Conservation (phyloP, 2,797 vertebrate species). For the Naso thynnoides region DNA sequence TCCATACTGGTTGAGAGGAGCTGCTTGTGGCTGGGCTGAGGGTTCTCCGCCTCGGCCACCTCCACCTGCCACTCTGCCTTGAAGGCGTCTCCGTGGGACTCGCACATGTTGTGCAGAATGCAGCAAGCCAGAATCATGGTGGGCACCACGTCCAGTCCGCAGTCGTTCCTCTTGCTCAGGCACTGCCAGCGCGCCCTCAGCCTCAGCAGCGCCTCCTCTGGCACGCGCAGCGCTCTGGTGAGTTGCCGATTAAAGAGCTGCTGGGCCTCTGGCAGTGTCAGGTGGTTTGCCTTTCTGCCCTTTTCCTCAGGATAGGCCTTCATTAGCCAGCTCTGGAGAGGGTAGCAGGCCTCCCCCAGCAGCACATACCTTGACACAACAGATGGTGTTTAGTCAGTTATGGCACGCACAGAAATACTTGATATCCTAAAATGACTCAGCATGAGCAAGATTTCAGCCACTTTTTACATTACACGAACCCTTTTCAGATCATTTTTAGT, state of each 20-base stretch:
- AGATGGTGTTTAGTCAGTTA: slow-evolving; percentile 14
- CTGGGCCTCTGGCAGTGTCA: slow-evolving; percentile 39
- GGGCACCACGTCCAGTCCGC: slow-evolving; percentile 82
- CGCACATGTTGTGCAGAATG: slow-evolving; percentile 84
- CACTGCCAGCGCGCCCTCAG: slow-evolving; percentile 84
- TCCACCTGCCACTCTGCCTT: slow-evolving; percentile 80
- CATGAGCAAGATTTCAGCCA: not conserved
- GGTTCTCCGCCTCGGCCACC: slow-evolving; percentile 75
- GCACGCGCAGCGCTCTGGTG: slow-evolving; percentile 57
- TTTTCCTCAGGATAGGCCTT: slow-evolving; percentile 72
- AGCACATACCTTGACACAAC: slow-evolving; percentile 76
- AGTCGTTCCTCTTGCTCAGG: slow-evolving; percentile 85
- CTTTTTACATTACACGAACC: no score
- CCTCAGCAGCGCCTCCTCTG: slow-evolving; percentile 77
- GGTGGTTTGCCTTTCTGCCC: slow-evolving; percentile 17
- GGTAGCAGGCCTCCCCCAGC: slow-evolving; percentile 82
- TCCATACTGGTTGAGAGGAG: slow-evolving; percentile 56
- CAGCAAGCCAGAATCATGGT: slow-evolving; percentile 84
- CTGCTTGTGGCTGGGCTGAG: slow-evolving; percentile 76
- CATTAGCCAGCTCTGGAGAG: slow-evolving; percentile 83
- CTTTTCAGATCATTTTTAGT: no score
- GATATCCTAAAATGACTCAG: not conserved
- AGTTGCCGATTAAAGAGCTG: slow-evolving; percentile 73
- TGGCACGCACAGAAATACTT: no score
- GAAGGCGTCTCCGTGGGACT: slow-evolving; percentile 77